Conservation (phyloP, 2,797 vertebrate genomes). For the Myiothlypis coronata region DNA sequence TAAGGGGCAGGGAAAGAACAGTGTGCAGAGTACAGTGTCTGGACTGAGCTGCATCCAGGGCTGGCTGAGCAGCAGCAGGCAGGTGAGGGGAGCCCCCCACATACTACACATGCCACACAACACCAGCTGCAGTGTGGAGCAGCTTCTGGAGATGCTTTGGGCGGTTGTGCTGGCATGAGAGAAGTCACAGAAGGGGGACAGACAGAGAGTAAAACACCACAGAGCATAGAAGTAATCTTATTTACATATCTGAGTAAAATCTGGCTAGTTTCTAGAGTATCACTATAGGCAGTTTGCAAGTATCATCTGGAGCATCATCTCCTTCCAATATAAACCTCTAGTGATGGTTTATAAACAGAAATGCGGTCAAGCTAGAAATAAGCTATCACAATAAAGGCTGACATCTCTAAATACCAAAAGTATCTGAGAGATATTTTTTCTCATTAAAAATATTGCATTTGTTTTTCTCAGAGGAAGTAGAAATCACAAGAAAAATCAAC, state of each 20-base stretch:
- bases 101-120: rapidly evolving
- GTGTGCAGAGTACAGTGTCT: background rate
- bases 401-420: background rate
- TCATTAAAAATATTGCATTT: background rate
- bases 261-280: background rate
- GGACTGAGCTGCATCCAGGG: background rate
- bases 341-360: slow-evolving; percentile 39
- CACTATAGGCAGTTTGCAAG: background rate
- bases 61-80: background rate
- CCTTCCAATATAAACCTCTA: background rate
- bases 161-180: background rate
- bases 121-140: background rate
- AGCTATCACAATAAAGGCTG: background rate
- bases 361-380: background rate
- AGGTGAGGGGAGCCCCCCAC: background rate
- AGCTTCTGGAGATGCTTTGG: background rate
- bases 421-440: background rate
- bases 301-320: background rate
- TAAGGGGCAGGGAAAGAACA: background rate
- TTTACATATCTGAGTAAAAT: background rate
- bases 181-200: background rate
- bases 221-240: background rate
- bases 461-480: slow-evolving; percentile 24
- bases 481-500: slow-evolving; percentile 13
- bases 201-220: background rate